Evolutionary conservation across 2,113 vertebrate species (phyloP).

Genomic region (Genyomyrus donnyi): DNA sequence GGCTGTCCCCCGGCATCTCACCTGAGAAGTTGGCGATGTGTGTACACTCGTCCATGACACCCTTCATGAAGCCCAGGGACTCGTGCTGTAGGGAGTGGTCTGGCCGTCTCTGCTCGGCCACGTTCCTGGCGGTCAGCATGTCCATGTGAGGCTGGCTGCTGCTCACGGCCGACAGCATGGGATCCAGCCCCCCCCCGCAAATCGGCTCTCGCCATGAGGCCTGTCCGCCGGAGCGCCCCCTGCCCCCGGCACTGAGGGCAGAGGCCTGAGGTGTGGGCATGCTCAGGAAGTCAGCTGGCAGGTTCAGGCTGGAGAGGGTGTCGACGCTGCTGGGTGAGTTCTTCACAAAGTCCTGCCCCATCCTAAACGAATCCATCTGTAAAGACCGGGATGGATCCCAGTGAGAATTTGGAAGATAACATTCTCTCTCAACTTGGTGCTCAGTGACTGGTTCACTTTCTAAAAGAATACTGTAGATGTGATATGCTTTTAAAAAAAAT

Average conservation of each 20-base stretch:
- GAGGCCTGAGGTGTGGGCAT: slow-evolving; percentile 39
- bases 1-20: slow-evolving; percentile 34
- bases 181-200: slow-evolving; percentile 35
- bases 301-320: slow-evolving; percentile 52
- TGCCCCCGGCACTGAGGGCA: slow-evolving; percentile 35
- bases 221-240: slow-evolving; percentile 39
- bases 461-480: neutral
- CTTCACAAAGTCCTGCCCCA: slow-evolving; percentile 74
- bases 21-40: slow-evolving; percentile 97
- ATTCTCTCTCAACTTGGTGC: neutral
- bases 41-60: slow-evolving; percentile 97
- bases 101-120: neutral
- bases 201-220: slow-evolving; percentile 45
- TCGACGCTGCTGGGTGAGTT: slow-evolving; percentile 56
- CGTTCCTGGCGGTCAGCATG: slow-evolving; percentile 21
- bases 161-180: slow-evolving; percentile 56
- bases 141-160: slow-evolving; percentile 39
- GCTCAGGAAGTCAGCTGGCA: slow-evolving; percentile 55
- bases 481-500: neutral
- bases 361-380: slow-evolving; percentile 90
- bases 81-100: slow-evolving; percentile 70
- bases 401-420: neutral
- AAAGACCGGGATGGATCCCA: slow-evolving; percentile 1
- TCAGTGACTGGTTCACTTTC: neutral
- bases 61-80: slow-evolving; percentile 94